phyloP scores from a whole-genome alignment of 1,140 invertebrate species.

The Anthonomus grandis region DNA sequence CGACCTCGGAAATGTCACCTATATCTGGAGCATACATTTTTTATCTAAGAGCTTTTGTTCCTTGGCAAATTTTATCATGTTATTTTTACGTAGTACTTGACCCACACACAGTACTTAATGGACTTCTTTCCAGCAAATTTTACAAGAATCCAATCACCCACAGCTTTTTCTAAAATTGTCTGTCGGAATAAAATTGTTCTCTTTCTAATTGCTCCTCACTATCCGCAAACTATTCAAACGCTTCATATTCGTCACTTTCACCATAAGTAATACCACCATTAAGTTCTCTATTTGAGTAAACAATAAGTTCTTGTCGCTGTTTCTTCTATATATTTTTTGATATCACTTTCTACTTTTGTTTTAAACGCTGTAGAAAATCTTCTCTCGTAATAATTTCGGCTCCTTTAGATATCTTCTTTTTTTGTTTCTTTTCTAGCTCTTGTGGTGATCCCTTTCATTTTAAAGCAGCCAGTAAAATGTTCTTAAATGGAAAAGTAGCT shows the following conservation, averaged over 20 bases:
- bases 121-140: not conserved
- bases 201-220: not conserved
- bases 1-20: not conserved
- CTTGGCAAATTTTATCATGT: not conserved
- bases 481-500: not conserved
- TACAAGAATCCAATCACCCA: not conserved
- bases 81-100: not conserved
- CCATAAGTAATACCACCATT: not conserved
- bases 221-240: not conserved
- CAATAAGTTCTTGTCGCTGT: not conserved
- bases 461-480: not conserved
- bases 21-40: not conserved
- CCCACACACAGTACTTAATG: not conserved
- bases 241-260: not conserved
- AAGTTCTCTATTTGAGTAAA: no score
- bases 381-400: no score
- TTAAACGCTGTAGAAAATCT: no score
- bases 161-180: not conserved
- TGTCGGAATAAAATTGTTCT: not conserved
- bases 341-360: not conserved
- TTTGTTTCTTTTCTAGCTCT: not conserved
- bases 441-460: not conserved
- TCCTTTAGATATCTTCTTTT: not conserved
- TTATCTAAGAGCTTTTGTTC: not conserved
- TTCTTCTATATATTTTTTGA: not conserved